Conservation (phyloP, 2,113 vertebrate species). For the Urocitellus parryii region DNA sequence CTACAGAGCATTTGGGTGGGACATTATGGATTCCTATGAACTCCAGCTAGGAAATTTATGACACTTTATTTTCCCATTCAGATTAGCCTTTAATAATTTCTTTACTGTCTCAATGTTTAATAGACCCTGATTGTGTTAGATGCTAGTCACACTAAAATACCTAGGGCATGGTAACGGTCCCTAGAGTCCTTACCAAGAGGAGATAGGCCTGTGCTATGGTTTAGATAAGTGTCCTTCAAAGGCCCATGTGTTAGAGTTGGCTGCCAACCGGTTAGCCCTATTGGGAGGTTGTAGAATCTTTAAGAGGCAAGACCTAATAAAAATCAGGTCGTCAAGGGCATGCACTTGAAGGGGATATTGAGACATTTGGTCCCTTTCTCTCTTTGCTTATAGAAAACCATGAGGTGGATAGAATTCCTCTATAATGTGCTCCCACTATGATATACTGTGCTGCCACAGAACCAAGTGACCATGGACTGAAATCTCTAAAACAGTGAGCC, state of each 20-base stretch:
- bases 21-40: neutral
- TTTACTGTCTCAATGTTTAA: neutral
- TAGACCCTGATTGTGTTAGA: neutral
- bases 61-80: neutral
- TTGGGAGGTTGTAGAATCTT: neutral
- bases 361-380: too few relatives aligned
- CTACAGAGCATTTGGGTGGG: neutral
- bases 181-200: neutral
- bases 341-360: too few relatives aligned
- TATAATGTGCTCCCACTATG: too few relatives aligned
- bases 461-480: neutral
- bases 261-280: neutral
- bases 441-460: neutral
- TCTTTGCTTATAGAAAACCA: neutral
- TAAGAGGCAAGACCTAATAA: neutral
- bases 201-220: neutral
- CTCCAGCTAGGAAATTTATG: neutral
- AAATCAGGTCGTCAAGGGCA: too few relatives aligned
- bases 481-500: too few relatives aligned
- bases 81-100: slow-evolving; percentile 18
- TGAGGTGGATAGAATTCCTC: neutral
- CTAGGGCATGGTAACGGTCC: neutral
- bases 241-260: neutral
- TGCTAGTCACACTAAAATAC: neutral
- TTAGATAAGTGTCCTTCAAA: neutral